Evolutionary conservation across 2,888 invertebrate species (phyloP).

Genomic region (Aporophyla nigra): DNA sequence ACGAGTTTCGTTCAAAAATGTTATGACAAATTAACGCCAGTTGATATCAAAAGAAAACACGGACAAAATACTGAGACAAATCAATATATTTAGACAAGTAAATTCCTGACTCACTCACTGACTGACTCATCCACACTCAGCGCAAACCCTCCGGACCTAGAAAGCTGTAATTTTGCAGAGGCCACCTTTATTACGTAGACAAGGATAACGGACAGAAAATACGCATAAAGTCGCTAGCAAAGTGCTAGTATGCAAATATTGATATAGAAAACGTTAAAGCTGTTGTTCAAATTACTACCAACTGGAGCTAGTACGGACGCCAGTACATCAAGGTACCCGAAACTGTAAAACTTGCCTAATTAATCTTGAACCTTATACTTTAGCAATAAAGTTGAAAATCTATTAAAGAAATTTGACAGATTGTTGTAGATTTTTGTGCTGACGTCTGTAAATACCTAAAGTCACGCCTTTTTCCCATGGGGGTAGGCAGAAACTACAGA

Average conservation of each 20-base stretch:
- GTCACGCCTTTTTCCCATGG: too few species aligned
- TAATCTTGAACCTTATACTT: too few species aligned
- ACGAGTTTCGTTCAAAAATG: neutral
- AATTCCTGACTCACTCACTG: neutral
- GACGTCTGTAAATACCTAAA: too few species aligned
- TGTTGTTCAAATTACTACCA: slow-evolving; percentile 1
- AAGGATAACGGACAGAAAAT: neutral
- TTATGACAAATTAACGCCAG: neutral
- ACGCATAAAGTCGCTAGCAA: neutral
- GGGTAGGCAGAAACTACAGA: too few species aligned
- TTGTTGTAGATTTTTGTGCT: too few species aligned
- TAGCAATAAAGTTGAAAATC: too few species aligned
- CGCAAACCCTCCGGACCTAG: neutral
- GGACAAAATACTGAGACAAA: neutral
- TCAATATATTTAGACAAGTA: neutral
- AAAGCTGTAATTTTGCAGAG: neutral
- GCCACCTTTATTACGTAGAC: neutral
- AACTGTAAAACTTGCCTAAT: too few species aligned
- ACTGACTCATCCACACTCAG: neutral
- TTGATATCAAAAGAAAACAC: neutral
- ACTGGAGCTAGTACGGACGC: too few species aligned
- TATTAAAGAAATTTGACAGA: too few species aligned
- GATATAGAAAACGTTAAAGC: neutral
- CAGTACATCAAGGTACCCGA: too few species aligned
- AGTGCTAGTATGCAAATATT: neutral